Conservation (phyloP, 1,140 invertebrate species). For the Drosophila busckii region DNA sequence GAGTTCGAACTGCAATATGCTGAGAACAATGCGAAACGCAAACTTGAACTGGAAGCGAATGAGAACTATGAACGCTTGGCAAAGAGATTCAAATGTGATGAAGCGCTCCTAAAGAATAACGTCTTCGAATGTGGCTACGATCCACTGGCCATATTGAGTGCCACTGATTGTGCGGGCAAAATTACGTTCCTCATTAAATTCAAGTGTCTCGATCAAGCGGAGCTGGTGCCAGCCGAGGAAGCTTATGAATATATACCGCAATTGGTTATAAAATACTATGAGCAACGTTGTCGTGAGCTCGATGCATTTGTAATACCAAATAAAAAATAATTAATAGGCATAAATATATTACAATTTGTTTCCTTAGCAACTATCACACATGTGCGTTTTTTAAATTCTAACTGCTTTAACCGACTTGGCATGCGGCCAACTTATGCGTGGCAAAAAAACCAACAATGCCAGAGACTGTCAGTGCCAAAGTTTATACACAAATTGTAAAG, state of each 20-base stretch:
- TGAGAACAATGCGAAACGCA: not conserved
- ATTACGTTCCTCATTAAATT: constrained; percentile 29
- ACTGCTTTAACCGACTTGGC: too few relatives aligned
- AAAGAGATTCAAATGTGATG: constrained; percentile 32
- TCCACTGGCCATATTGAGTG: constrained; percentile 8
- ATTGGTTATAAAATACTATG: constrained; percentile 30
- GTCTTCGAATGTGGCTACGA: constrained; percentile 19
- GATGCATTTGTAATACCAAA: too few relatives aligned
- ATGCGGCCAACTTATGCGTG: too few relatives aligned
- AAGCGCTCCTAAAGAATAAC: constrained; percentile 6
- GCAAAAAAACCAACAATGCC: too few relatives aligned
- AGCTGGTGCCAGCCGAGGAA: not conserved
- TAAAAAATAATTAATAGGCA: too few relatives aligned
- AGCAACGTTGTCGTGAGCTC: constrained; percentile 11
- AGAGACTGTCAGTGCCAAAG: too few relatives aligned
- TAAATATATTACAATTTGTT: too few relatives aligned
- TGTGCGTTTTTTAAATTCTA: too few relatives aligned
- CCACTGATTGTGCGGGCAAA: not conserved
- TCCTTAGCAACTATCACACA: too few relatives aligned
- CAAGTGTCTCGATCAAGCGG: not conserved
- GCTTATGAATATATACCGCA: constrained; percentile 34
- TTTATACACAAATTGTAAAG: too few relatives aligned
- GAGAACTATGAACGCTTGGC: constrained; percentile 10
- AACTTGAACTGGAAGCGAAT: not conserved
- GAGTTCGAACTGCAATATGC: constrained; percentile 1